Base-by-base conservation (phyloP, 2,113 vertebrate genomes). In the Tragelaphus strepsiceros region DNA sequence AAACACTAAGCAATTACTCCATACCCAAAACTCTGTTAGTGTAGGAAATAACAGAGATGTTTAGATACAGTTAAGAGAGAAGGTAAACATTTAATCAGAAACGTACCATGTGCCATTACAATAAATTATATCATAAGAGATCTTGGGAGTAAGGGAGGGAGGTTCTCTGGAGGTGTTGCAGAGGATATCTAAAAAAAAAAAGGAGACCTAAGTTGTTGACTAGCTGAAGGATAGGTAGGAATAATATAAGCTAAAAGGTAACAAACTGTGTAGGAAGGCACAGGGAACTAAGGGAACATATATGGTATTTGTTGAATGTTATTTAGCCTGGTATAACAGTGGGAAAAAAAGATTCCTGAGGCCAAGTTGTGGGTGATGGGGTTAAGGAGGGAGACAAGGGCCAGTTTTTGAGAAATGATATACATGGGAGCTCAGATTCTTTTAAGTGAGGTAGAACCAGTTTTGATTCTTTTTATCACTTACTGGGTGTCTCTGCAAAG, bases 31-130 rank as follows among this genome's bases (percentile, higher is more conserved):
- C 30, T n/a, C 6, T 84, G 11, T 26, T 83, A 15, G 8, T 19
- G 13, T 16, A 86, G 43, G 21, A 56, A 61, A 39, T 59, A 74
- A 35, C 24, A 0, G 22, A 80, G 17, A 21, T 26, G 2, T 54
- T 59, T 16, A 32, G 5, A 61, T 64, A 43, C 14, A 28, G 32
- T n/a, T 71, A 59, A 32, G 53, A 32, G 8, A 88, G 19, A 46
- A 88, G 54, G 46, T 5, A 71, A 22, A 53, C 17, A 30, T n/a
- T 32, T 46, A 26, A 49, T 56, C 24, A 64, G 74, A 64, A 94
- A 8, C 3, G 53, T 19, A 90, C 2, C 22, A 1, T 7, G 16
- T 5, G 12, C 1, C 28, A 13, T 35, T 32, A 2, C 2, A 7
- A 19, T 74, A 39, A 56, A n/a, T 30, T 15, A 53, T 71, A 2